phyloP scores from a whole-genome alignment of 1,140 invertebrate species.

The Nephotettix cincticeps region DNA sequence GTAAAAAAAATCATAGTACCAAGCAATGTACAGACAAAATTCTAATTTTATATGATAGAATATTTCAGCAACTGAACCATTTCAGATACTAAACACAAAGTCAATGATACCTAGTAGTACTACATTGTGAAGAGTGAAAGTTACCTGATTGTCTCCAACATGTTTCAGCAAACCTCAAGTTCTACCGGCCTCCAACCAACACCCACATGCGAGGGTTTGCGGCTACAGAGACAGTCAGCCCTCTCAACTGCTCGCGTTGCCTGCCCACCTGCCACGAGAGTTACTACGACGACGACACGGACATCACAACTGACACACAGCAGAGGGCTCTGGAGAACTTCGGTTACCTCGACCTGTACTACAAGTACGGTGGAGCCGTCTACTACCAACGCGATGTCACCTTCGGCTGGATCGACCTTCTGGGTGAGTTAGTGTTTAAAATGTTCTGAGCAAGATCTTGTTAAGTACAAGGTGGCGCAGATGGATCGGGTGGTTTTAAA shows the following conservation, averaged over 20 bases:
- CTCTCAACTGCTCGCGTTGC: constrained; percentile 39
- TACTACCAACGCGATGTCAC: constrained; percentile 42
- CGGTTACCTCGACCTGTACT: constrained; percentile 40
- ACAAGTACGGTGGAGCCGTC: constrained; percentile 40
- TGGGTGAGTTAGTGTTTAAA: too few species aligned
- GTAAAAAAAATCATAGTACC: too few species aligned
- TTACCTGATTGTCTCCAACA: too few species aligned
- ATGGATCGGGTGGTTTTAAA: too few species aligned
- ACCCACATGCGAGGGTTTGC: constrained; percentile 34
- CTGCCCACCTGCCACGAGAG: constrained; percentile 41
- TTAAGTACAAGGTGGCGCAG: too few species aligned
- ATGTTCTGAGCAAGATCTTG: too few species aligned
- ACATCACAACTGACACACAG: constrained; percentile 34
- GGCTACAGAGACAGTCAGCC: constrained; percentile 25
- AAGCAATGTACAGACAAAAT: too few species aligned
- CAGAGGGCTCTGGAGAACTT: constrained; percentile 30
- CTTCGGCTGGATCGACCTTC: constrained; percentile 40
- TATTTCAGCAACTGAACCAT: too few species aligned
- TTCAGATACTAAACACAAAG: too few species aligned
- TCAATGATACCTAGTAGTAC: too few species aligned
- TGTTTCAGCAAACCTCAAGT: constrained; percentile 36
- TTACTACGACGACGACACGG: constrained; percentile 38
- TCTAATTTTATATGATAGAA: too few species aligned
- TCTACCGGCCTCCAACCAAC: constrained; percentile 37
- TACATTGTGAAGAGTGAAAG: too few species aligned